These are phyloP conservation scores for Drosophila gunungcola DNA, from an alignment of 1,140 invertebrate species.

Conservation along the genomic window DNA sequence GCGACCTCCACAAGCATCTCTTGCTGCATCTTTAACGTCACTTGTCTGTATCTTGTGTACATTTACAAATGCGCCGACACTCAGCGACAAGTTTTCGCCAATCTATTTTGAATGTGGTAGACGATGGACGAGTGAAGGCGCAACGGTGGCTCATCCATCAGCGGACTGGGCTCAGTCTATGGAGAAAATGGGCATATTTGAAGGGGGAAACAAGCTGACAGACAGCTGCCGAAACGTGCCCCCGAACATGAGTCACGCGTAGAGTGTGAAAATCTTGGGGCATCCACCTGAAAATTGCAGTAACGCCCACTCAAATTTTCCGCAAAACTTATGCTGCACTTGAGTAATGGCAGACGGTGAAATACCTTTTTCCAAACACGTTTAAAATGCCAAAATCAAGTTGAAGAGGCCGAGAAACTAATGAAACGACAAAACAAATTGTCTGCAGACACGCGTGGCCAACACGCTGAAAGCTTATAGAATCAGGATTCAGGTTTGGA, in stretches of 20 bases:
- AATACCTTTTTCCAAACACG: slow-evolving; percentile 40
- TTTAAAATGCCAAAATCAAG: slow-evolving; percentile 41
- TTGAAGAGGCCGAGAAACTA: slow-evolving; percentile 32
- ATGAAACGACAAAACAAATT: slow-evolving; percentile 76
- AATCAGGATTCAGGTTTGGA: slow-evolving; percentile 56
- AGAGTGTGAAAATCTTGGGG: slow-evolving; percentile 45
- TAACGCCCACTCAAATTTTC: slow-evolving; percentile 33
- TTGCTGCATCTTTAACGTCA: slow-evolving; percentile 31
- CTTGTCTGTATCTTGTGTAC: slow-evolving; percentile 35
- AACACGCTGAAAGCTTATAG: slow-evolving; percentile 49
- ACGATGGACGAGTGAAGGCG: slow-evolving; percentile 12
- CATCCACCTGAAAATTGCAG: slow-evolving; percentile 33
- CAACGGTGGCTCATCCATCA: slow-evolving; percentile 63
- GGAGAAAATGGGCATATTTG: slow-evolving; percentile 21
- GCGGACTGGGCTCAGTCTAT: slow-evolving; percentile 38
- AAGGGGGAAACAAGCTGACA: slow-evolving; percentile 23
- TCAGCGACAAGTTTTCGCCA: slow-evolving; percentile 64
- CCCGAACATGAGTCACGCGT: slow-evolving; percentile 70
- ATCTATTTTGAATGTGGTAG: slow-evolving; percentile 65
- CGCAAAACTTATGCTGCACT: slow-evolving; percentile 24
- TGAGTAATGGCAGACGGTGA: slow-evolving; percentile 43
- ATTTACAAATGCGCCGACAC: slow-evolving; percentile 67
- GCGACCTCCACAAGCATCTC: slow-evolving; percentile 15
- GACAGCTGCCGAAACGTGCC: slow-evolving; percentile 73
- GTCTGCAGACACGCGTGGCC: slow-evolving; percentile 63